Evolutionary conservation across 1,140 invertebrate species (phyloP).

Genomic region (Caerostris darwini): DNA sequence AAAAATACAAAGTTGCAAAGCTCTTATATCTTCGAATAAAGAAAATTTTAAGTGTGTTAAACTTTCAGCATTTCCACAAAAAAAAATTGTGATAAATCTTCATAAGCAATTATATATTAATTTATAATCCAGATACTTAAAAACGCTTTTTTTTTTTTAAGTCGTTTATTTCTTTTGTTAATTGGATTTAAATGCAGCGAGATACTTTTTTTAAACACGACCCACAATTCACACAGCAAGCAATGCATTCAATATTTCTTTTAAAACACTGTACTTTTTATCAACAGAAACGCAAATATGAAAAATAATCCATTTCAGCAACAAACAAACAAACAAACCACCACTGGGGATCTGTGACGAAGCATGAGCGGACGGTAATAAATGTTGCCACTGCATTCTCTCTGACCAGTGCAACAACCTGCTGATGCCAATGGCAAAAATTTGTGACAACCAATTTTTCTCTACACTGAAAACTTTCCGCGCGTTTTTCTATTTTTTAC

Average conservation of each 20-base stretch:
- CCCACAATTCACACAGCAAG: no score
- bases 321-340: background rate
- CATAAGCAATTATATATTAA: no score
- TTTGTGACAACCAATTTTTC: conserved; percentile 73
- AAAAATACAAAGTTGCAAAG: no score
- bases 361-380: conserved; percentile 65
- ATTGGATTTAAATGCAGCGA: no score
- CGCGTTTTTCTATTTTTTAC: conserved; percentile 9
- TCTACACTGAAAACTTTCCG: conserved; percentile 50
- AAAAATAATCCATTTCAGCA: background rate
- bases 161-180: no score
- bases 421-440: conserved; percentile 22
- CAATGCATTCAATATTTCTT: background rate
- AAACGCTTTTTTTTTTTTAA: no score
- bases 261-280: background rate
- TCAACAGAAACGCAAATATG: background rate
- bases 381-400: conserved; percentile 63
- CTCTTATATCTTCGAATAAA: no score
- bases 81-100: no score
- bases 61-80: no score
- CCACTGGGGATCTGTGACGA: conserved; percentile 44
- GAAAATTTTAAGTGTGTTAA: no score
- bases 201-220: no score
- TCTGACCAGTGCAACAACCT: conserved; percentile 49
- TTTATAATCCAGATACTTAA: no score